Evolutionary conservation across 2,113 vertebrate genomes (phyloP).

Genomic region (Mellivora capensis): DNA sequence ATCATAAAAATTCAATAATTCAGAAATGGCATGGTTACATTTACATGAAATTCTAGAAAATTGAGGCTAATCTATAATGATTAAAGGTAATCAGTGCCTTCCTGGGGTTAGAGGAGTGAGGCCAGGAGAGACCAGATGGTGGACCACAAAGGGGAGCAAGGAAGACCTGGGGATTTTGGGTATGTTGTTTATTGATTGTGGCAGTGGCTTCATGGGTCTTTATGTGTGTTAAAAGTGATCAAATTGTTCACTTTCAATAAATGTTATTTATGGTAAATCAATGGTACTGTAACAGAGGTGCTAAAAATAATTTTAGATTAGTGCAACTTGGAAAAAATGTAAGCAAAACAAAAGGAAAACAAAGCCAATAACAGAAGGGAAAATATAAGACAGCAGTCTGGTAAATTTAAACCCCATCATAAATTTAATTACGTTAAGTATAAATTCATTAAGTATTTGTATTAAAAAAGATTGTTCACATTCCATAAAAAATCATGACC

Average conservation of each 20-base stretch:
- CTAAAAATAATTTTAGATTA: neutral
- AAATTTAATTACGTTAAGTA: neutral
- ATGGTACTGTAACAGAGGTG: neutral
- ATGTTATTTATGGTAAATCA: neutral
- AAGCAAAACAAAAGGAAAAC: neutral
- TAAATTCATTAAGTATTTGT: neutral
- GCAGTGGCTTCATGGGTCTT: neutral
- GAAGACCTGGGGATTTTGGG: neutral
- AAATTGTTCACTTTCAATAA: neutral
- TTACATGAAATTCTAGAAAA: neutral
- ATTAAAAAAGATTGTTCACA: neutral
- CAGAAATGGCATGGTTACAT: neutral
- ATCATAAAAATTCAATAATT: neutral
- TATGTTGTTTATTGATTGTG: neutral
- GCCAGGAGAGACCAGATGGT: neutral
- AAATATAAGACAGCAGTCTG: neutral
- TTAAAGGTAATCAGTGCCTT: neutral
- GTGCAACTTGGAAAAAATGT: neutral
- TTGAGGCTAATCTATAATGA: neutral
- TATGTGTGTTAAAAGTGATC: neutral
- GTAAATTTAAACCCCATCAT: neutral
- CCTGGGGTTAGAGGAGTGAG: neutral
- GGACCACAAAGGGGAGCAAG: neutral
- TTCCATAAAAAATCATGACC: neutral
- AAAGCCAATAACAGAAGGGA: neutral